Percentiles rank a stretch among this genome's conserved stretches.
phyloP scores from a whole-genome alignment of 2,797 vertebrate genomes.

The Setipinna tenuifilis region DNA sequence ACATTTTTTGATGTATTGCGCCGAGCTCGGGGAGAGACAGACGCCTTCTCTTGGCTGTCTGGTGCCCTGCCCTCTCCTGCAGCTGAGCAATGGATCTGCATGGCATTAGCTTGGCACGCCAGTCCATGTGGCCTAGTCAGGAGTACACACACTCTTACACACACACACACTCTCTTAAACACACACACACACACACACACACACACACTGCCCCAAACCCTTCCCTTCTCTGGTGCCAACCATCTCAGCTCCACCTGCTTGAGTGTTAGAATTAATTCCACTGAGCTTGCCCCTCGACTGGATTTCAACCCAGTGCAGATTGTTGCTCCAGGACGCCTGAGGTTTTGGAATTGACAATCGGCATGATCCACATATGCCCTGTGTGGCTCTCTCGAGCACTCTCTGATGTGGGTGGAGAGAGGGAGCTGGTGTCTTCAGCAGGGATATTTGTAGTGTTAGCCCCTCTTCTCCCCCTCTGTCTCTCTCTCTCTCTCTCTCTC shows the following conservation, averaged over 20 bases:
- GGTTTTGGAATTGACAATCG: slow-evolving; percentile 62
- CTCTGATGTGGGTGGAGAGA: slow-evolving; percentile 61
- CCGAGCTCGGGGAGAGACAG: slow-evolving; percentile 51
- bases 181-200: neutral
- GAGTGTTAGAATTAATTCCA: slow-evolving; percentile 77
- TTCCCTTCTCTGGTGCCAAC: slow-evolving; percentile 60
- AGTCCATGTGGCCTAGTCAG: slow-evolving; percentile 65
- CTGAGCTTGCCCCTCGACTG: slow-evolving; percentile 61
- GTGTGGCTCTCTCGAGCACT: slow-evolving; percentile 55
- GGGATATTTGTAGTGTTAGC: neutral
- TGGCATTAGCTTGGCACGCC: slow-evolving; percentile 58
- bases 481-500: too few relatives aligned
- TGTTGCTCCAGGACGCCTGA: slow-evolving; percentile 61
- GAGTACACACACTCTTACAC: neutral
- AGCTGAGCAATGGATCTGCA: slow-evolving; percentile 61
- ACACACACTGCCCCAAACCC: neutral
- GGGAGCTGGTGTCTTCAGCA: neutral
- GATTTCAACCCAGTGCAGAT: slow-evolving; percentile 66
- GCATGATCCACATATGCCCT: slow-evolving; percentile 30
- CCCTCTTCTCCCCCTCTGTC: too few relatives aligned
- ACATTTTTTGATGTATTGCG: slow-evolving; percentile 46
- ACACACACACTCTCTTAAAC: neutral
- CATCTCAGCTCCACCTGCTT: slow-evolving; percentile 73
- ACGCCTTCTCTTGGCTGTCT: slow-evolving; percentile 56
- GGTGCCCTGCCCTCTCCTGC: slow-evolving; percentile 52